These are phyloP conservation scores for Acrobasis consociella DNA, from an alignment of 2,888 invertebrate genomes.

Conservation along the genomic window DNA sequence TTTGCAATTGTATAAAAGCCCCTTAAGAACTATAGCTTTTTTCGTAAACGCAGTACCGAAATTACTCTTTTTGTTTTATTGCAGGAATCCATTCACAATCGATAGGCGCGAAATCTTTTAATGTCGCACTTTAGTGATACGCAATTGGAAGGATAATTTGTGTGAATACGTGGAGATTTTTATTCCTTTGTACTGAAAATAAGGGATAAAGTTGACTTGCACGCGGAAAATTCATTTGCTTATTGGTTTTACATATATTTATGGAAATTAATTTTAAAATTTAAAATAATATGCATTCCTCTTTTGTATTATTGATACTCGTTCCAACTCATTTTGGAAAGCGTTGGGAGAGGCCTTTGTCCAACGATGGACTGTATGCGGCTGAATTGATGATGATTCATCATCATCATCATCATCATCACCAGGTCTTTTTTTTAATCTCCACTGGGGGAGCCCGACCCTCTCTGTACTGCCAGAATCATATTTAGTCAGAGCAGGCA, in stretches of 20 bases:
- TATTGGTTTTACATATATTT: neutral
- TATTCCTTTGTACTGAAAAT: slow-evolving; percentile 5
- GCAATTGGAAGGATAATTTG: slow-evolving; percentile 13
- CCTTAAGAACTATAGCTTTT: neutral
- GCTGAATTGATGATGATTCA: no score
- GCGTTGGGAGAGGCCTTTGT: no score
- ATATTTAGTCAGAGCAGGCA: no score
- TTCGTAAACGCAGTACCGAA: slow-evolving; percentile 11
- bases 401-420: no score
- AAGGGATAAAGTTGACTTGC: neutral
- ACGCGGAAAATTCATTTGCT: neutral
- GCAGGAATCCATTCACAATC: slow-evolving; percentile 13
- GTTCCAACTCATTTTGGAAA: no score
- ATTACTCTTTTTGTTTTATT: slow-evolving; percentile 19
- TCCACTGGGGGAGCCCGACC: no score
- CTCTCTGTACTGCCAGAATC: no score
- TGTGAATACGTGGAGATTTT: slow-evolving; percentile 12
- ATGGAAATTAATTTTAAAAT: neutral
- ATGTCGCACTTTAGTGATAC: slow-evolving; percentile 11
- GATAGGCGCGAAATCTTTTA: slow-evolving; percentile 16
- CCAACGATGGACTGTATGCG: no score
- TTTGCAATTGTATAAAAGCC: neutral
- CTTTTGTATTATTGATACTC: no score
- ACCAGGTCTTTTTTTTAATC: no score
- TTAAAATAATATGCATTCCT: no score